Percentiles rank a stretch among this genome's conserved stretches.
Conservation (phyloP, 2,888 invertebrate species). For the Scaptomyza parva region DNA sequence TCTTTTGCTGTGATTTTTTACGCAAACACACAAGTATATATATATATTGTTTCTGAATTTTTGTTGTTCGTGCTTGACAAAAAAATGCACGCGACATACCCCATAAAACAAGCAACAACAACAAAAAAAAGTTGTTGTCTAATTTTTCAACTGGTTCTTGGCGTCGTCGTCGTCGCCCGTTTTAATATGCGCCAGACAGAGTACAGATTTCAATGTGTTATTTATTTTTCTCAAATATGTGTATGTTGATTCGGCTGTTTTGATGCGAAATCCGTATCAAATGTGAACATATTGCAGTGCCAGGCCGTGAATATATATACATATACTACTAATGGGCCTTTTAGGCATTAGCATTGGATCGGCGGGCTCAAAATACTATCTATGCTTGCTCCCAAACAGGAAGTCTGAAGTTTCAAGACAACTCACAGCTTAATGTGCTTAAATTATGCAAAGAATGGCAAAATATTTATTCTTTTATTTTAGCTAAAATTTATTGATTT, state of each 20-base stretch:
- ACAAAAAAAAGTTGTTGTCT: slow-evolving; percentile 44
- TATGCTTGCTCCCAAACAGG: slow-evolving; percentile 6
- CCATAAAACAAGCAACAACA: slow-evolving; percentile 53
- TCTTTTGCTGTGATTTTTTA: slow-evolving; percentile 32
- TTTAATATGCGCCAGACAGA: slow-evolving; percentile 66
- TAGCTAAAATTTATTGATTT: not conserved
- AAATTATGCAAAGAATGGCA: slow-evolving; percentile 1
- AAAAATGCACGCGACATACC: slow-evolving; percentile 68
- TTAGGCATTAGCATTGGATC: slow-evolving; percentile 5
- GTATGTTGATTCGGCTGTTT: slow-evolving; percentile 21
- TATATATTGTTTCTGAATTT: not conserved
- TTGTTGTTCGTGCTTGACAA: slow-evolving; percentile 14
- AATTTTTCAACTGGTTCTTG: slow-evolving; percentile 71
- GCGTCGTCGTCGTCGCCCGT: slow-evolving; percentile 19
- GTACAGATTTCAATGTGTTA: slow-evolving; percentile 27
- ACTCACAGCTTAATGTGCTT: not conserved
- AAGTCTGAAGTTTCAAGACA: slow-evolving; percentile 2
- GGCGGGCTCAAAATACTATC: not conserved
- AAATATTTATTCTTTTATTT: not conserved
- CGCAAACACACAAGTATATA: slow-evolving; percentile 5
- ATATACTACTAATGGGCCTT: not conserved
- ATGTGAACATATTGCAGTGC: slow-evolving; percentile 30
- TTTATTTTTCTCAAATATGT: slow-evolving; percentile 33
- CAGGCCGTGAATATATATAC: slow-evolving; percentile 17
- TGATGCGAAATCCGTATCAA: slow-evolving; percentile 46